phyloP scores from a whole-genome alignment of 1,140 invertebrate genomes.

The Pentalonia nigronervosa region DNA sequence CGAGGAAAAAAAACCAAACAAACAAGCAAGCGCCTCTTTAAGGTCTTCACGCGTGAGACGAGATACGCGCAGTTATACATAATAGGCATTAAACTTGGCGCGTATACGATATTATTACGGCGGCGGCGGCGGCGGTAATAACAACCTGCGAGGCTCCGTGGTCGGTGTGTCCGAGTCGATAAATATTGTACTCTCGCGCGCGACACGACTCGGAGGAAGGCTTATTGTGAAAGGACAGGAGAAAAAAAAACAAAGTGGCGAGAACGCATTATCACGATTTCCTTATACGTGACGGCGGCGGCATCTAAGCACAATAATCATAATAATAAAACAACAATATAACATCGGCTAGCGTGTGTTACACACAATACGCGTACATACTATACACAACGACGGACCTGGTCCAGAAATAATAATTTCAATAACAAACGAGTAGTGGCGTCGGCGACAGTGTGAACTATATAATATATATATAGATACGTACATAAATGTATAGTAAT shows the following conservation, averaged over 20 bases:
- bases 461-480: background rate
- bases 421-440: conserved; percentile 10
- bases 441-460: conserved; percentile 39
- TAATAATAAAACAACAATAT: conserved; percentile 26
- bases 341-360: conserved; percentile 7
- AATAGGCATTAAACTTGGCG: background rate
- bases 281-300: background rate
- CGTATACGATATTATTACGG: conserved; percentile 1
- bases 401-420: conserved; percentile 29
- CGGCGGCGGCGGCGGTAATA: background rate
- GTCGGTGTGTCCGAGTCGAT: conserved; percentile 20
- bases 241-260: conserved; percentile 46
- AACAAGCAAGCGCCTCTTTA: background rate
- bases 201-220: conserved; percentile 1
- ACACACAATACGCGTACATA: background rate
- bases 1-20: background rate
- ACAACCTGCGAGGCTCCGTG: background rate
- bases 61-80: background rate
- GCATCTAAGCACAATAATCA: conserved; percentile 19
- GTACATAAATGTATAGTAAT: background rate
- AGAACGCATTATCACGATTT: conserved; percentile 48
- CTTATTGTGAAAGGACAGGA: background rate
- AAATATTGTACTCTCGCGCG: background rate
- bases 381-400: background rate
- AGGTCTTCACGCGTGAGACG: background rate